A percentile compares a stretch with the other conserved stretches of the same genome.
phyloP scores from a whole-genome alignment of 2,113 vertebrate genomes.

The Gavia stellata region DNA sequence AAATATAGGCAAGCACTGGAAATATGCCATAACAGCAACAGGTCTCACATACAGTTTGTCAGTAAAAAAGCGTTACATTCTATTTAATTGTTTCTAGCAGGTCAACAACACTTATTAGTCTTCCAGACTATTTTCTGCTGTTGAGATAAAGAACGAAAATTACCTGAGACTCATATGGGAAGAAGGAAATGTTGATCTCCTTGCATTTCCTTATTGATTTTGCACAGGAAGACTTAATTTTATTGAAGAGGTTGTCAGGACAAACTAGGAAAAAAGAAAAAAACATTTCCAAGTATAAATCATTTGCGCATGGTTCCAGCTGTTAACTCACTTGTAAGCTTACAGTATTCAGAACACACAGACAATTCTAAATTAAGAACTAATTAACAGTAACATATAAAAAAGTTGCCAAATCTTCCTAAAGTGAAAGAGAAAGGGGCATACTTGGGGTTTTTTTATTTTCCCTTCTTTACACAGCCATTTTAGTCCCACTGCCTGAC shows the following conservation, averaged over 20 bases:
- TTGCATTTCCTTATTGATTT: constrained; percentile 89
- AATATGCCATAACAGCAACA: not conserved
- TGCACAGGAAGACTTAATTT: constrained; percentile 85
- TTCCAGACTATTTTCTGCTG: not conserved
- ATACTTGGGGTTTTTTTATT: not conserved
- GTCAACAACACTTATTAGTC: not conserved
- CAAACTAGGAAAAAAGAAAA: constrained; percentile 73
- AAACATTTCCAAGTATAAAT: not conserved
- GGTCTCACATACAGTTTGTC: not conserved
- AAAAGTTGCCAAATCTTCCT: not conserved
- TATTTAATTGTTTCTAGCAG: not conserved
- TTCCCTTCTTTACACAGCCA: rapidly evolving
- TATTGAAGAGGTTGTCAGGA: constrained; percentile 88
- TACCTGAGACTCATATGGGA: constrained; percentile 91
- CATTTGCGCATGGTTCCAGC: not conserved
- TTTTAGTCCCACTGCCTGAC: not conserved
- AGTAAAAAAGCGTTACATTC: not conserved
- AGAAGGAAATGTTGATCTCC: constrained; percentile 91
- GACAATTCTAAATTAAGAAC: not conserved
- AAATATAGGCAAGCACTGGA: not conserved
- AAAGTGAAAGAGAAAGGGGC: not conserved
- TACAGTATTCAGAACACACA: not conserved
- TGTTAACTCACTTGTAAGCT: not conserved
- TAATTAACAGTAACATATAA: not conserved
- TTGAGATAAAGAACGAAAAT: constrained; percentile 11